phyloP scores from a whole-genome alignment of 2,888 invertebrate genomes.

The Teleiodes luculella region DNA sequence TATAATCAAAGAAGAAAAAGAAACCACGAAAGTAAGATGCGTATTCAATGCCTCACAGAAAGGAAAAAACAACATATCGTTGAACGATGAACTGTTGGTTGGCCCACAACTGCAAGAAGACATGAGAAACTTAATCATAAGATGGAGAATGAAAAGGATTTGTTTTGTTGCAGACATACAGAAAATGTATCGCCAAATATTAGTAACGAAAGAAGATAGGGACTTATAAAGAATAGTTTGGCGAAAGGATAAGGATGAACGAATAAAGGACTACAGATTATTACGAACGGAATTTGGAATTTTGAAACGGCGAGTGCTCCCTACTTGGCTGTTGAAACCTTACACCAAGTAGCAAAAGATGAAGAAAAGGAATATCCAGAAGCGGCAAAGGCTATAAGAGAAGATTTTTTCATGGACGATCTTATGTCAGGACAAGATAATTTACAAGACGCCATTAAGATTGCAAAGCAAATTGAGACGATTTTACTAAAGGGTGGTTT shows the following conservation, averaged over 20 bases:
- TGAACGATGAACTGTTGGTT: slow-evolving; percentile 28
- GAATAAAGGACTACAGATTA: too few relatives aligned
- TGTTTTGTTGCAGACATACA: slow-evolving; percentile 28
- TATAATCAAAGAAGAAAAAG: slow-evolving; percentile 22
- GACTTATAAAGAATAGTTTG: slow-evolving; percentile 28
- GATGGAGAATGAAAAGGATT: slow-evolving; percentile 27
- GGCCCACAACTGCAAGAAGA: slow-evolving; percentile 29
- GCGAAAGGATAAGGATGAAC: neutral
- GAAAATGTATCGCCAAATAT: slow-evolving; percentile 34
- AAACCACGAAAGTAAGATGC: slow-evolving; percentile 22
- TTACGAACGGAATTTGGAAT: too few relatives aligned
- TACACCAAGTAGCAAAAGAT: slow-evolving; percentile 22
- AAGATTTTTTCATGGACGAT: too few relatives aligned
- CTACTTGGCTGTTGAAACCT: slow-evolving; percentile 24
- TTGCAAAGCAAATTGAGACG: slow-evolving; percentile 10
- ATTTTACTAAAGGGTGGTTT: slow-evolving; percentile 24
- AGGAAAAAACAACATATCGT: slow-evolving; percentile 14
- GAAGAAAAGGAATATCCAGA: slow-evolving; percentile 14
- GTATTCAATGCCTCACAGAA: slow-evolving; percentile 28
- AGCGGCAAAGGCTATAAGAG: slow-evolving; percentile 16
- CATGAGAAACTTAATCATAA: slow-evolving; percentile 25
- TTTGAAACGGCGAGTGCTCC: slow-evolving; percentile 25
- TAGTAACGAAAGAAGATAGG: slow-evolving; percentile 22
- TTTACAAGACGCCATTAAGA: slow-evolving; percentile 17
- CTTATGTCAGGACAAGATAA: slow-evolving; percentile 16